Evolutionary conservation across 2,888 invertebrate species (phyloP), one percentile per base, ranked within the genome.

Genomic region (Patella pellucida): DNA sequence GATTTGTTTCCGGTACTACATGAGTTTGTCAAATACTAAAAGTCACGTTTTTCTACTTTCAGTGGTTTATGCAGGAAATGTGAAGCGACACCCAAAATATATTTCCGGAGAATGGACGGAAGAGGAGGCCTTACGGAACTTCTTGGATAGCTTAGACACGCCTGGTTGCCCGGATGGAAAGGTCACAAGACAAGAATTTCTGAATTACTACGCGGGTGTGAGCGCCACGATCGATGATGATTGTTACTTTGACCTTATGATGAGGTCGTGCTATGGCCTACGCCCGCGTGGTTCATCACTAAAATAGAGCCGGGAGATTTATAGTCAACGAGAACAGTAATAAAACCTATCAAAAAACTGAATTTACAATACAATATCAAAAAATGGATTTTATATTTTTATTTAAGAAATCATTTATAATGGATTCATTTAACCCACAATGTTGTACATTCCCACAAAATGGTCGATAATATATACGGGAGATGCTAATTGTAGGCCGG

Each of bases 11-110:
- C 41, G 41, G 41, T 41, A 41, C 7, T 4, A 9, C 9, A 41
- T 41, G 41, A 9, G 7, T 41, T 41, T 41, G 4, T 41, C 41
- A 41, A 41, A 41, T 41, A 41, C 9, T 41, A 41, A 41, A 41
- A 41, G 41, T 41, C 41, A 16, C 50, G 74, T 76, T 74, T 41
- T 76, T 74, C 16, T 71, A 14, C n/a, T 84, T 86, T 71, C 86
- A 89, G 89, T 89, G 52, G 85, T 87, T 9, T 90, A 88, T 78
- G 82, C 84, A 9, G 78, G 83, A 31, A 88, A 90, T 74, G 88
- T 85, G 14, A 82, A 83, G 71, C 78, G 81, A 41, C 89, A 89
- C 75, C 89, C 88, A 2, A 87, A 85, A 75, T 88, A 78, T 76
- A 31, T 82, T n/a, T 86, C 87, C 50, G 89, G 88, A 14, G 85